phyloP scores from a whole-genome alignment of 1,140 invertebrate species.

The Nasonia vitripennis region DNA sequence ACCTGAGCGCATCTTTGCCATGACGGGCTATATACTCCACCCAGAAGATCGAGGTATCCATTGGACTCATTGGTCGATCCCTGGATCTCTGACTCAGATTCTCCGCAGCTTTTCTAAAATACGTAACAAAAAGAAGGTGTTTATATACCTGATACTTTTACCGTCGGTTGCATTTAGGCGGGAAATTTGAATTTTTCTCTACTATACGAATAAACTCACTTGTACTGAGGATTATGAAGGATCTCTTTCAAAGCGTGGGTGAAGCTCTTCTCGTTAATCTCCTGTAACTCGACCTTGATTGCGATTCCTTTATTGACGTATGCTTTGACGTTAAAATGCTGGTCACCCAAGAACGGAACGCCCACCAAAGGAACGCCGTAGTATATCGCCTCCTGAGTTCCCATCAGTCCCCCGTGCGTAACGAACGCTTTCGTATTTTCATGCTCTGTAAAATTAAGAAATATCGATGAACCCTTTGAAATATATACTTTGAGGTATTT shows the following conservation, averaged over 20 bases:
- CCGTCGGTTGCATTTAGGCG: too few species aligned
- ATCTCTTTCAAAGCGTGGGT: conserved; percentile 58
- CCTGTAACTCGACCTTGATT: conserved; percentile 59
- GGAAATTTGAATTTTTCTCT: too few species aligned
- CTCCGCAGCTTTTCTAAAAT: neutral
- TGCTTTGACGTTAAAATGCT: conserved; percentile 71
- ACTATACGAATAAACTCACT: conserved; percentile 13
- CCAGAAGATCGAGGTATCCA: conserved; percentile 45
- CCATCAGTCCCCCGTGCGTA: conserved; percentile 77
- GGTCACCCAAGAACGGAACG: conserved; percentile 77
- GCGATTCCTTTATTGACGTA: conserved; percentile 67
- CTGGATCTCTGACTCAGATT: neutral
- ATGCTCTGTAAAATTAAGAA: conserved; percentile 66
- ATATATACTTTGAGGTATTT: neutral
- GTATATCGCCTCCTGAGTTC: conserved; percentile 75
- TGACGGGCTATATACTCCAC: conserved; percentile 28
- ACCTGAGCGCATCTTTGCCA: conserved; percentile 31
- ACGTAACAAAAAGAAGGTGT: too few species aligned
- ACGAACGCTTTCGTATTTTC: conserved; percentile 76
- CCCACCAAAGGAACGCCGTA: conserved; percentile 76
- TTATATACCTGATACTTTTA: too few species aligned
- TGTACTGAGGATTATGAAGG: conserved; percentile 59
- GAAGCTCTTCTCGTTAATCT: conserved; percentile 64
- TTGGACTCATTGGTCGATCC: conserved; percentile 10
- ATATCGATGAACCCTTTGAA: too few species aligned